Percentiles rank a stretch among this genome's conserved stretches.
Evolutionary conservation across 2,113 vertebrate genomes (phyloP).

Genomic region (Microtus pennsylvanicus): DNA sequence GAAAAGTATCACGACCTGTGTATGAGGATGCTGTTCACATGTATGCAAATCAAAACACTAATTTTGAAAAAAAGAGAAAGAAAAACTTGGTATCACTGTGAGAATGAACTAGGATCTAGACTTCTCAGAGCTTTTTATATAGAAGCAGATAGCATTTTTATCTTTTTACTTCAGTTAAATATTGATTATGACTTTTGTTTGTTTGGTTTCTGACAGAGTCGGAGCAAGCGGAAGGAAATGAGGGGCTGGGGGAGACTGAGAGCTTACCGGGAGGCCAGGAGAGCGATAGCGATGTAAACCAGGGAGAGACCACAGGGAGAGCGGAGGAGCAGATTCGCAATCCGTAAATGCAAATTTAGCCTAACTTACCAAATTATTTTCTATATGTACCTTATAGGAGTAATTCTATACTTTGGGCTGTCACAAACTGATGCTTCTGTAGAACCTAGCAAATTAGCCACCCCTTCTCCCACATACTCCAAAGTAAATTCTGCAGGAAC

Average conservation of each 20-base stretch:
- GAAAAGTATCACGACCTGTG: background rate
- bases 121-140: slow-evolving; percentile 41
- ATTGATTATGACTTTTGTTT: slow-evolving; percentile 74
- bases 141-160: slow-evolving; percentile 64
- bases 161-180: slow-evolving; percentile 42
- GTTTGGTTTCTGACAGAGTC: slow-evolving; percentile 80
- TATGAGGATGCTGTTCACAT: background rate
- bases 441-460: slow-evolving; percentile 19
- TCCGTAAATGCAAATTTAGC: slow-evolving; percentile 74
- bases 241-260: slow-evolving; percentile 77
- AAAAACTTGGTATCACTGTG: background rate
- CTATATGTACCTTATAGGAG: slow-evolving; percentile 29
- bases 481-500: slow-evolving; percentile 20
- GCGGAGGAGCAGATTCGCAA: slow-evolving; percentile 74
- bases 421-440: slow-evolving; percentile 2
- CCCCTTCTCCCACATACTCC: background rate
- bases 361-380: slow-evolving; percentile 46
- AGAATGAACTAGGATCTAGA: background rate
- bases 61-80: background rate
- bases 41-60: background rate
- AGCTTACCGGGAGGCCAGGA: slow-evolving; percentile 74
- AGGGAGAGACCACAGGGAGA: slow-evolving; percentile 74
- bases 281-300: slow-evolving; percentile 69
- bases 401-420: slow-evolving; percentile 39
- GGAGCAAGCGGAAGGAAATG: slow-evolving; percentile 75